Conservation (phyloP, 2,888 invertebrate species). For the Spicauda simplicius region DNA sequence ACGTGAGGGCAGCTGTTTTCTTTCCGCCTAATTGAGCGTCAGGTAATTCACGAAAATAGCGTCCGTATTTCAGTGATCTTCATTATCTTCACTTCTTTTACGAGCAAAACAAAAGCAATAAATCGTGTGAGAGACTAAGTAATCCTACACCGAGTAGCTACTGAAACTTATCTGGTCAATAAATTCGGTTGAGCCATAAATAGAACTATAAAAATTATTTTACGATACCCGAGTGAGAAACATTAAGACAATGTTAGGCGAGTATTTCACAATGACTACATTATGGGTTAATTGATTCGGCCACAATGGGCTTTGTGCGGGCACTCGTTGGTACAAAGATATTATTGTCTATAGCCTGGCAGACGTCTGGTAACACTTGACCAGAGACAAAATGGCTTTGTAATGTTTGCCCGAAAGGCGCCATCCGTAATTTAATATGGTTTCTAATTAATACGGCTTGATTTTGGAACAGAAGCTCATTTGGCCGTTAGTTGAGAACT, state of each 20-base stretch:
- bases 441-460: slow-evolving; percentile 57
- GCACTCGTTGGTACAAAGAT: slow-evolving; percentile 72
- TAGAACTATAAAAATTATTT: slow-evolving; percentile 82
- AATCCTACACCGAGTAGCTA: slow-evolving; percentile 70
- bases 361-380: slow-evolving; percentile 83
- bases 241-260: slow-evolving; percentile 82
- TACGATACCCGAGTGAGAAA: slow-evolving; percentile 77
- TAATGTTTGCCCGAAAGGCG: slow-evolving; percentile 75
- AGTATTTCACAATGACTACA: slow-evolving; percentile 77
- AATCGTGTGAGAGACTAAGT: slow-evolving; percentile 57
- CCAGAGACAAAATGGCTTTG: slow-evolving; percentile 84
- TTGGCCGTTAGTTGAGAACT: slow-evolving; percentile 41
- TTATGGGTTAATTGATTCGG: slow-evolving; percentile 82
- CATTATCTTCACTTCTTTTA: slow-evolving; percentile 45
- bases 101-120: slow-evolving; percentile 61
- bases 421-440: slow-evolving; percentile 77
- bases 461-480: slow-evolving; percentile 49
- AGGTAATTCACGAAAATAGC: slow-evolving; percentile 46
- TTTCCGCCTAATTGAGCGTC: slow-evolving; percentile 48
- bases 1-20: slow-evolving; percentile 54
- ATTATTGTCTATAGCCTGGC: slow-evolving; percentile 76
- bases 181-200: slow-evolving; percentile 76
- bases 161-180: slow-evolving; percentile 78
- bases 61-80: slow-evolving; percentile 24
- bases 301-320: slow-evolving; percentile 78